Evolutionary conservation across 2,888 invertebrate species (phyloP).

Genomic region (Troides aeacus): DNA sequence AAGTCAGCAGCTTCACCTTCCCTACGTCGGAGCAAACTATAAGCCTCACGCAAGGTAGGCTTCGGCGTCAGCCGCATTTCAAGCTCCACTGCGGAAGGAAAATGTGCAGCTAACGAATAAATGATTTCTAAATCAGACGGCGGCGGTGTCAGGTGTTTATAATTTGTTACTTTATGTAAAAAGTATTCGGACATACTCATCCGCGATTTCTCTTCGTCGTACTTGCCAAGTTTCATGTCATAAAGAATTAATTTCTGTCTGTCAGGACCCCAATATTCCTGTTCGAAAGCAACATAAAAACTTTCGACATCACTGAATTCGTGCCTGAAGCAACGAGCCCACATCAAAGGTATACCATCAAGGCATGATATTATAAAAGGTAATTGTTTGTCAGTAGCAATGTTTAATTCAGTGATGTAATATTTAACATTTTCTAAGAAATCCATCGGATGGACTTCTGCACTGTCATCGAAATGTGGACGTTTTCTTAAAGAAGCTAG

Average conservation of each 20-base stretch:
- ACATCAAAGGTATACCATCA: slow-evolving; percentile 70
- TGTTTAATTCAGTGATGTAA: slow-evolving; percentile 66
- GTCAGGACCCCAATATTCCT: slow-evolving; percentile 73
- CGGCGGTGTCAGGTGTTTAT: slow-evolving; percentile 67
- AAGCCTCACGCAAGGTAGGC: slow-evolving; percentile 72
- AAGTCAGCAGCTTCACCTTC: slow-evolving; percentile 70
- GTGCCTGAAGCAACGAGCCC: slow-evolving; percentile 70
- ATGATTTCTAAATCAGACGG: slow-evolving; percentile 74
- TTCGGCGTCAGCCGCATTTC: slow-evolving; percentile 72
- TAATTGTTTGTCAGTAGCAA: slow-evolving; percentile 61
- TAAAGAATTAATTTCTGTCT: slow-evolving; percentile 70
- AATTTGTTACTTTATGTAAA: slow-evolving; percentile 72
- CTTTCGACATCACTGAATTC: slow-evolving; percentile 63
- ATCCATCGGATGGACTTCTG: slow-evolving; percentile 72
- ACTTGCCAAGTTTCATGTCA: slow-evolving; percentile 73
- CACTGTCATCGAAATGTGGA: slow-evolving; percentile 69
- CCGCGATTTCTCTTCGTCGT: slow-evolving; percentile 57
- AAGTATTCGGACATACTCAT: slow-evolving; percentile 75
- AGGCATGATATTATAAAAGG: slow-evolving; percentile 70
- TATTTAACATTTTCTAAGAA: slow-evolving; percentile 69
- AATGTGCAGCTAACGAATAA: slow-evolving; percentile 73
- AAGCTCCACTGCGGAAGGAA: slow-evolving; percentile 69
- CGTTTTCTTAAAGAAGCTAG: slow-evolving; percentile 66
- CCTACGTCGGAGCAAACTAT: slow-evolving; percentile 67
- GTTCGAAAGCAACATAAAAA: slow-evolving; percentile 68